Percentiles rank a stretch among this genome's conserved stretches.
Evolutionary conservation across 2,888 invertebrate genomes (phyloP).

Genomic region (Nomada lathburiana): DNA sequence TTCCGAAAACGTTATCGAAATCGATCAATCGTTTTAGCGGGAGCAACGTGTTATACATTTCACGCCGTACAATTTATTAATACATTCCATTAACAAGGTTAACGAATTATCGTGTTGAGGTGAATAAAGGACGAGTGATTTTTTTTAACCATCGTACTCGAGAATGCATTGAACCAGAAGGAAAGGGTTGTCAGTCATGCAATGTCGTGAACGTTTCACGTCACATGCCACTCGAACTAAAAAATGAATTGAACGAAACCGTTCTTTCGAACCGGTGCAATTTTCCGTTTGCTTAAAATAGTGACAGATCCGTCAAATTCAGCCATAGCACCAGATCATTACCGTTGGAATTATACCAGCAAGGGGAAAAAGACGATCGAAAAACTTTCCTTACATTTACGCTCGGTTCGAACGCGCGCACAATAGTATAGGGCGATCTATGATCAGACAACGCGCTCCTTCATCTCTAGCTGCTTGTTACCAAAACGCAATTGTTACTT

Average conservation of each 20-base stretch:
- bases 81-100: not conserved
- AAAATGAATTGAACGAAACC: conserved; percentile 39
- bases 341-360: not conserved
- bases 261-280: conserved; percentile 21
- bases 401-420: not conserved
- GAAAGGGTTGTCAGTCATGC: conserved; percentile 34
- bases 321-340: conserved; percentile 6
- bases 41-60: not conserved
- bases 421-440: conserved; percentile 6
- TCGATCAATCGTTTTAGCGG: not conserved
- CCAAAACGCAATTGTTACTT: conserved; percentile 25
- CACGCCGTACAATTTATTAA: not conserved
- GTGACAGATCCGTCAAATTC: conserved; percentile 7
- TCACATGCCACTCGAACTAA: conserved; percentile 11
- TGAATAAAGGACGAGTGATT: not conserved
- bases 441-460: not conserved
- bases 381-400: not conserved
- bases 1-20: conserved; percentile 21
- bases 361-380: not conserved
- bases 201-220: conserved; percentile 36
- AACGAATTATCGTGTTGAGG: too few species aligned
- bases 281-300: conserved; percentile 26
- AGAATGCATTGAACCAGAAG: conserved; percentile 2
- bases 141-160: not conserved
- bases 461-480: not conserved